Base-by-base conservation (phyloP, 2,797 vertebrate genomes). In the Dallia pectoralis region DNA sequence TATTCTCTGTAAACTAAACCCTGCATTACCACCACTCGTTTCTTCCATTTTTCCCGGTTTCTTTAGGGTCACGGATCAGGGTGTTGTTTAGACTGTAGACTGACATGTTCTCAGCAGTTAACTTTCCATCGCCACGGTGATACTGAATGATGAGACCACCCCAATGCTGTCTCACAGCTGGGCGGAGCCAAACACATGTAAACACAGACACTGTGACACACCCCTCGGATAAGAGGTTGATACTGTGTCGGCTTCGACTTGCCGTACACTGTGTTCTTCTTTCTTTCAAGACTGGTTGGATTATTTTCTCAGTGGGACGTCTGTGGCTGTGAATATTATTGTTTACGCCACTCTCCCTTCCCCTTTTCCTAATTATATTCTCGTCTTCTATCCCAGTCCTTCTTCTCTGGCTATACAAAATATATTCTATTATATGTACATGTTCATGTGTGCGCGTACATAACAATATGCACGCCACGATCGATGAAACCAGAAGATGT, bases 401-500 rank as follows among this genome's bases (percentile, higher is more conserved):
- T 70, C 84, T 89, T 90, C 92, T 92, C 87, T 84, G 90, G 84
- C 76, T 84, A 93, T 93, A 94, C 93, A 93, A 91, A 88, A 85
- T 82, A 92, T 91, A 93, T 90, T 11, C 12, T 44, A 14, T 6
- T 44, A 44, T 44, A 44, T 44, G 11, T 56, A 8, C n/a, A n/a
- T 70, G 68, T n/a, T n/a, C n/a, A n/a, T 48, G 70, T 56, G n/a
- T 62, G 59, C 64, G 36, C 19, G 22, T 5, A 3, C 1, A 44
- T 11, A 44, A 6, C 9, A 44, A 11, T 14, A 44, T 12, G 5
- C 40, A 44, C 14, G 40, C 40, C 40, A 44, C 11, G 14, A 44
- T 44, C 4, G 36, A 40, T 1, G 36, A 40, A 36, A 40, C 5
- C 36, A 40, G 36, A 40, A 40, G 36, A 40, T 6, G 7, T 6